These are phyloP conservation scores for Druceiella hillmani DNA, from an alignment of 2,888 invertebrate species.

Conservation along the genomic window DNA sequence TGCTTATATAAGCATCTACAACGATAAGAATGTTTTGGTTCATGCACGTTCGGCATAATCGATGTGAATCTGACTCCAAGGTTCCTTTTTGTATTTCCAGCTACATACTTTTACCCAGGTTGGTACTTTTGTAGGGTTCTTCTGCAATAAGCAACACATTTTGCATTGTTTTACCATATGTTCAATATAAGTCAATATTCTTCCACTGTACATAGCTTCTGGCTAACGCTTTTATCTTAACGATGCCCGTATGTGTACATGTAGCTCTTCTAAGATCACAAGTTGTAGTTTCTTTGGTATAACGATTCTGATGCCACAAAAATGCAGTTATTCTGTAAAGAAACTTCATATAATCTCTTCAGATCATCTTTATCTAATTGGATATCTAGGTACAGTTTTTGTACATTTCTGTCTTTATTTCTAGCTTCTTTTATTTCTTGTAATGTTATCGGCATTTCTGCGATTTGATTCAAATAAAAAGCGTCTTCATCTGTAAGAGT, in stretches of 20 bases:
- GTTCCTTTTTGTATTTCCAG: constrained; percentile 17
- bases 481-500: constrained; percentile 8
- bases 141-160: constrained; percentile 10
- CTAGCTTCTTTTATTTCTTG: constrained; percentile 12
- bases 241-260: constrained; percentile 24
- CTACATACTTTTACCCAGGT: no score
- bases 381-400: constrained; percentile 11
- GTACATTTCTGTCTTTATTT: constrained; percentile 11
- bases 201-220: constrained; percentile 22
- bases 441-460: constrained; percentile 13
- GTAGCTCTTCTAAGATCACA: constrained; percentile 14
- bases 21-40: no score
- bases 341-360: constrained; percentile 13
- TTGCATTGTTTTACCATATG: constrained; percentile 16
- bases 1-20: no score
- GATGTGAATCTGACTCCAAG: constrained; percentile 27
- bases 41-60: constrained; percentile 29
- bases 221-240: constrained; percentile 25
- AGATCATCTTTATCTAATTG: constrained; percentile 7
- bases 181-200: constrained; percentile 22
- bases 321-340: constrained; percentile 17
- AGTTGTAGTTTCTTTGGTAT: constrained; percentile 8
- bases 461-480: constrained; percentile 20
- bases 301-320: constrained; percentile 13
- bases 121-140: constrained; percentile 17